A percentile compares a stretch with the other conserved stretches of the same genome.
Conservation (phyloP, 1,140 invertebrate species). For the Atopsyche davidsoni region DNA sequence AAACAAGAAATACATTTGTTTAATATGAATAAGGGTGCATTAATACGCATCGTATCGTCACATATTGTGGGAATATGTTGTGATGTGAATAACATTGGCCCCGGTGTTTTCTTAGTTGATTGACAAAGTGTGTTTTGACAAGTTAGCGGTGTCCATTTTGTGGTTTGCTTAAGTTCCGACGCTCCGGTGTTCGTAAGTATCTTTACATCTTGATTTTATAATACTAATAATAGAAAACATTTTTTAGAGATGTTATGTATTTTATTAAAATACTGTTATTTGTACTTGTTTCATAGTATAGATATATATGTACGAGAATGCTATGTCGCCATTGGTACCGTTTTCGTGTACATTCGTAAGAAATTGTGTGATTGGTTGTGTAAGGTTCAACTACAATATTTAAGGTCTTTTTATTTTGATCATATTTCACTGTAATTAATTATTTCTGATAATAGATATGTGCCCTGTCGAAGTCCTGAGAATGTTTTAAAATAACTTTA, state of each 20-base stretch:
- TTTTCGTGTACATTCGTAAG: slow-evolving; percentile 50
- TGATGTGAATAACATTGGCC: slow-evolving; percentile 4
- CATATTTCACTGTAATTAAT: too few species aligned
- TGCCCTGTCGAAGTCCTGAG: too few species aligned
- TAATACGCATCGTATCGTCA: background rate
- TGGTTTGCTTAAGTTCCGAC: slow-evolving; percentile 18
- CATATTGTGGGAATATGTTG: background rate
- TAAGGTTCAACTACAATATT: too few species aligned
- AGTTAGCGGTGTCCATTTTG: slow-evolving; percentile 25
- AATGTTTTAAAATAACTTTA: too few species aligned
- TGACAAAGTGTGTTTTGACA: slow-evolving; percentile 22
- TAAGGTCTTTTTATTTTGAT: too few species aligned
- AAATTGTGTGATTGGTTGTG: slow-evolving; percentile 59
- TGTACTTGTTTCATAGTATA: too few species aligned
- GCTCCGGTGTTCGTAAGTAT: slow-evolving; percentile 23
- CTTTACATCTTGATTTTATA: too few species aligned
- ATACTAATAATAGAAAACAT: too few species aligned
- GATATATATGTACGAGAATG: too few species aligned
- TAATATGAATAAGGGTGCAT: slow-evolving; percentile 13
- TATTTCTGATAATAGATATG: too few species aligned
- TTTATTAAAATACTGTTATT: too few species aligned
- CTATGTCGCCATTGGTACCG: slow-evolving; percentile 45
- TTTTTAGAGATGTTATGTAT: too few species aligned
- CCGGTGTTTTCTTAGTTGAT: slow-evolving; percentile 12
- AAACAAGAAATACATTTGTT: slow-evolving; percentile 14